phyloP scores from a whole-genome alignment of 2,888 invertebrate genomes.

The Drosophila bunnanda region DNA sequence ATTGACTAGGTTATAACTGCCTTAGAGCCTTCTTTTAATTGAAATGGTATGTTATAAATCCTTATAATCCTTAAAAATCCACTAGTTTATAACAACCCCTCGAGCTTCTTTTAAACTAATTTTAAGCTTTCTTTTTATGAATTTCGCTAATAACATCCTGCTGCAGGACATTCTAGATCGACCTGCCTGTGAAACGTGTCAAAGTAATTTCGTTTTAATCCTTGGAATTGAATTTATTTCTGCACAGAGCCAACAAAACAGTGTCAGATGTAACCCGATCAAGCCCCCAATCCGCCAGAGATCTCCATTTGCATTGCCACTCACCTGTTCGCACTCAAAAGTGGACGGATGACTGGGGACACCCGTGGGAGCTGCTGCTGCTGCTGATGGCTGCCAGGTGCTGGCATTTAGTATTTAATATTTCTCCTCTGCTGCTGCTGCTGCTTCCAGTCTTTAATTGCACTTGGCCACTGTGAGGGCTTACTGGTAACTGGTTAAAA shows the following conservation, averaged over 20 bases:
- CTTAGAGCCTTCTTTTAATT: no score
- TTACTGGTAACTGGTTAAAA: slow-evolving; percentile 23
- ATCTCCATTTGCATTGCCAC: slow-evolving; percentile 22
- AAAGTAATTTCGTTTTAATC: not conserved
- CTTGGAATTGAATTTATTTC: not conserved
- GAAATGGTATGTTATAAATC: no score
- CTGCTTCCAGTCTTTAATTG: slow-evolving; percentile 44
- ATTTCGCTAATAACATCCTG: not conserved
- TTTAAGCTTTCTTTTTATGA: not conserved
- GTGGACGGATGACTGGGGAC: slow-evolving; percentile 23
- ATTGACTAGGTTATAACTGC: no score
- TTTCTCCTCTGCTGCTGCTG: not conserved
- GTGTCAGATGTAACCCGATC: slow-evolving; percentile 1
- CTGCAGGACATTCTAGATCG: not conserved
- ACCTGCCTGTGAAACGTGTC: not conserved
- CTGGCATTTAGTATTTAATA: slow-evolving; percentile 37
- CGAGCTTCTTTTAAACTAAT: not conserved
- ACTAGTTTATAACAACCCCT: no score
- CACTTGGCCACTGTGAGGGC: slow-evolving; percentile 12
- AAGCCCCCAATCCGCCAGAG: not conserved
- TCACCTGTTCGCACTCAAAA: slow-evolving; percentile 49
- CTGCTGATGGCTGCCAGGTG: slow-evolving; percentile 3
- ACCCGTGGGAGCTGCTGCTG: slow-evolving; percentile 22
- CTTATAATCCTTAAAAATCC: not conserved
- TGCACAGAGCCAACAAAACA: not conserved